phyloP scores from a whole-genome alignment of 2,113 vertebrate genomes.

The Camelus bactrianus region DNA sequence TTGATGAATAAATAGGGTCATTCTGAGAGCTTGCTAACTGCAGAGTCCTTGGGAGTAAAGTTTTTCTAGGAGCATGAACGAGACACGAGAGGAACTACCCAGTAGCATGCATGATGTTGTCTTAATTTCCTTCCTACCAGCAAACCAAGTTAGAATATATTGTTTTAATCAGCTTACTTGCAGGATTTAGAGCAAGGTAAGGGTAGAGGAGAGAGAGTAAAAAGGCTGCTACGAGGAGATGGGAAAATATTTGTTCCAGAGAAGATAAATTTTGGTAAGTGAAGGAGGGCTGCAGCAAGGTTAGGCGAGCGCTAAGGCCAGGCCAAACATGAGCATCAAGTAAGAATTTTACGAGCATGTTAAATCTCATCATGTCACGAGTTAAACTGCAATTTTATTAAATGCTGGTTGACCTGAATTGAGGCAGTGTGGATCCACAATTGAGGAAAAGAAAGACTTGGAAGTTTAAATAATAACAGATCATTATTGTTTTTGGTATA shows the following conservation, averaged over 20 bases:
- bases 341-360: slow-evolving; percentile 40
- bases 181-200: neutral
- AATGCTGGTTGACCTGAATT: slow-evolving; percentile 49
- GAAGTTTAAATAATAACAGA: slow-evolving; percentile 50
- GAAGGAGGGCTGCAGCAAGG: neutral
- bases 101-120: neutral
- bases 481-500: slow-evolving; percentile 52
- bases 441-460: slow-evolving; percentile 39
- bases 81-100: neutral
- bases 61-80: neutral
- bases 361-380: slow-evolving; percentile 54
- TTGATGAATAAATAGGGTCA: slow-evolving; percentile 19
- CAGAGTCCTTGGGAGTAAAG: neutral
- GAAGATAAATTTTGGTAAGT: slow-evolving; percentile 41
- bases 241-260: neutral
- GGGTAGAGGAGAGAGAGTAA: neutral
- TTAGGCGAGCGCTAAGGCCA: neutral
- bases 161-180: neutral
- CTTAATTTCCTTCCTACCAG: neutral
- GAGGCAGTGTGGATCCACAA: slow-evolving; percentile 35
- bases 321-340: slow-evolving; percentile 19
- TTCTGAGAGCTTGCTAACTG: neutral
- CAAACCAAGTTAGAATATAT: neutral
- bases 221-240: neutral
- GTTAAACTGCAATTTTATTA: slow-evolving; percentile 61